Base-by-base conservation (phyloP, 2,113 vertebrate genomes). In the Cygnus buccinator region DNA sequence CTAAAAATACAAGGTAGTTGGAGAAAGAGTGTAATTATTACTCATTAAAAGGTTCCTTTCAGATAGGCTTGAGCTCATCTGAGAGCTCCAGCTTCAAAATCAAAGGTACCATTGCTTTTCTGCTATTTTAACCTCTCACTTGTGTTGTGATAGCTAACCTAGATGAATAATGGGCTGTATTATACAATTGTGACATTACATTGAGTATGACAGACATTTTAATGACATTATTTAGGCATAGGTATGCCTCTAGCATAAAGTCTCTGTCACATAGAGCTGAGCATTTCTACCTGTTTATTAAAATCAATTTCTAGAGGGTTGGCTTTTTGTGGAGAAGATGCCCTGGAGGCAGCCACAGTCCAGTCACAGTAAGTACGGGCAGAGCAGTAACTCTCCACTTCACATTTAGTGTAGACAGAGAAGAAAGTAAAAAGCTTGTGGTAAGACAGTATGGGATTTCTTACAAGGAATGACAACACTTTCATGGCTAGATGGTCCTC, bases 11-110 rank as follows among this genome's bases (percentile, higher is more conserved):
- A 85, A 93, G 16, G 21, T 37, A 58, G 71, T 52, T 59, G 67
- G 48, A 73, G 61, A 91, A 93, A 91, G 62, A 72, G 11, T 6
- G 26, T 94, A 79, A 93, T 95, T 91, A 72, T 85, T 93, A 70
- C 54, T 93, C 11, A 3, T 90, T 85, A 79, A 35, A 95, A 90
- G 39, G 77, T 82, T 93, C 74, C 63, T 92, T 91, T 90, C 29
- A 85, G 74, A 20, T 87, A 39, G 57, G 37, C 43, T 79, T 91
- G 70, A 94, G 77, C 78, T 93, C 71, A 59, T 76, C 71, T 65
- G 54, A 82, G 87, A 76, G 39, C 37, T 26, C 62, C 39, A 39
- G 62, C 13, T 65, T 29, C 62, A 65, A 65, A 65, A 65, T 18
- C 62, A 26, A 41, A 65, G 16, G 62, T 65, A 29, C 26, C 39